Percentiles rank a stretch among this genome's conserved stretches.
Evolutionary conservation across 2,113 vertebrate species (phyloP).

Genomic region (Alethe diademata): DNA sequence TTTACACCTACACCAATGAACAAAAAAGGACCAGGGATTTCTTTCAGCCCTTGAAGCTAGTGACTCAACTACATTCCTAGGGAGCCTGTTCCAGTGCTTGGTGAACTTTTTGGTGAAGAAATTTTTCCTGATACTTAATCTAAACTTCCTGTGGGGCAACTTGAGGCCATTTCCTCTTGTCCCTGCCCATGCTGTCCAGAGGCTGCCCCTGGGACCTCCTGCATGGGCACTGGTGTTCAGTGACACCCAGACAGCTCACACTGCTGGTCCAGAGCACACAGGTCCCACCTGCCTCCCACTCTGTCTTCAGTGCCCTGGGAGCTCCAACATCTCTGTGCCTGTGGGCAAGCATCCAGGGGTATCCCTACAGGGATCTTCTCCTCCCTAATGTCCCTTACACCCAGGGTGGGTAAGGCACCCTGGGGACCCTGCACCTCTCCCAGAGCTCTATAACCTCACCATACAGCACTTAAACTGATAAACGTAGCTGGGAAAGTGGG

Average conservation of each 20-base stretch:
- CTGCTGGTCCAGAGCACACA: not conserved
- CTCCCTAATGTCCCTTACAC: not conserved
- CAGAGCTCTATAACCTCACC: not conserved
- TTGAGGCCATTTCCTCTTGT: not conserved
- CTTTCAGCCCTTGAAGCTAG: not conserved
- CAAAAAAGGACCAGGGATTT: not conserved
- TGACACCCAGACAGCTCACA: not conserved
- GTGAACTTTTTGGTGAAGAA: not conserved
- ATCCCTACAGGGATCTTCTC: not conserved
- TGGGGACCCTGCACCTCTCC: not conserved
- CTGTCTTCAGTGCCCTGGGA: not conserved
- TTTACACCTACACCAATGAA: not conserved
- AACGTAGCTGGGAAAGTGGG: not conserved
- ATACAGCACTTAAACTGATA: not conserved
- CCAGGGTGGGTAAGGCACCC: not conserved
- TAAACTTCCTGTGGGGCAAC: not conserved
- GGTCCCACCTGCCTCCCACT: not conserved
- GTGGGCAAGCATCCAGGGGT: accelerated
- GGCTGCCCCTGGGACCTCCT: not conserved
- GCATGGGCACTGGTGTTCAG: not conserved
- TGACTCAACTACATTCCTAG: not conserved
- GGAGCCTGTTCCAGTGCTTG: not conserved
- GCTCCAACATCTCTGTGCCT: not conserved
- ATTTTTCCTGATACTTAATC: not conserved
- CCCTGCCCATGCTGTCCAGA: not conserved